Evolutionary conservation across 2,888 invertebrate species (phyloP).

Genomic region (Lottia scabra): DNA sequence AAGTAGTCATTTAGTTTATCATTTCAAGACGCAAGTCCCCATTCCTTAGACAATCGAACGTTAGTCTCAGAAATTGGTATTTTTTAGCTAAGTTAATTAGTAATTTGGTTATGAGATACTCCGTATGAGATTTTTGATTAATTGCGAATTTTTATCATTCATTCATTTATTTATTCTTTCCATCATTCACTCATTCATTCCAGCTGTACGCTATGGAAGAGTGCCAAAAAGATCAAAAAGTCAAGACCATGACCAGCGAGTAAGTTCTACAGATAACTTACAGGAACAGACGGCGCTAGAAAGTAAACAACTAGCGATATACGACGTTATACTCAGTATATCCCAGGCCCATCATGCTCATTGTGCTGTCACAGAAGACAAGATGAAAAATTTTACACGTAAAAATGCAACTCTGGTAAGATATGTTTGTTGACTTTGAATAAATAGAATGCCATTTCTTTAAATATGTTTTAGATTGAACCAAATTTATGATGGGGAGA

Average conservation of each 20-base stretch:
- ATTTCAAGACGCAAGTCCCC: too few species aligned
- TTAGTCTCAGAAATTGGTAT: too few species aligned
- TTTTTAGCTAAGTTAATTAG: too few species aligned
- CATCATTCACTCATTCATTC: conserved; percentile 17
- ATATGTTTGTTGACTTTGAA: background rate
- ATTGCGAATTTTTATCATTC: too few species aligned
- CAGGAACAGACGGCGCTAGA: conserved; percentile 57
- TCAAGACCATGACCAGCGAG: conserved; percentile 73
- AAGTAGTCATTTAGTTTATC: too few species aligned
- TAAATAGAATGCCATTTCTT: too few species aligned
- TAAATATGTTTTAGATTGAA: too few species aligned
- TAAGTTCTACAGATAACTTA: conserved; percentile 51
- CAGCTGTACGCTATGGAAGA: conserved; percentile 91
- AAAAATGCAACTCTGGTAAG: conserved; percentile 78
- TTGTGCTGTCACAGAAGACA: conserved; percentile 90
- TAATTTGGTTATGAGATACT: too few species aligned
- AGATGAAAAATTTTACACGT: conserved; percentile 78
- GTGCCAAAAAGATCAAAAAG: conserved; percentile 94
- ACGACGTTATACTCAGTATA: conserved; percentile 83
- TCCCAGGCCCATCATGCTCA: conserved; percentile 86
- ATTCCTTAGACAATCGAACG: too few species aligned
- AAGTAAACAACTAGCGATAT: conserved; percentile 76
- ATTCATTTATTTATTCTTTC: background rate
- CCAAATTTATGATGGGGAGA: too few species aligned
- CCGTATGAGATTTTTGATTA: too few species aligned